phyloP scores from a whole-genome alignment of 2,113 vertebrate species.

The Austrofundulus limnaeus region DNA sequence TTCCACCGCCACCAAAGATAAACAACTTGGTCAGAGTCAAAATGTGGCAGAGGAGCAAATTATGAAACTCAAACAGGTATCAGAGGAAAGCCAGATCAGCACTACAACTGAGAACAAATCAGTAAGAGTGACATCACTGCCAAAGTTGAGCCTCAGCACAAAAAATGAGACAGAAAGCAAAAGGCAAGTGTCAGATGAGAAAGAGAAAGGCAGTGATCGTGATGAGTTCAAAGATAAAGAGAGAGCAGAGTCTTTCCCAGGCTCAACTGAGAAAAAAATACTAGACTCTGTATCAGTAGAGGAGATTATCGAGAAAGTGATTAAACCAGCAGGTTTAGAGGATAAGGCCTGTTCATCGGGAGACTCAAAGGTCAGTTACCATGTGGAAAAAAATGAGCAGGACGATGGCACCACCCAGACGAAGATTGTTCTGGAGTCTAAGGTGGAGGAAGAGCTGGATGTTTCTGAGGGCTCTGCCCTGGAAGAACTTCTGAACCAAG shows the following conservation, averaged over 20 bases:
- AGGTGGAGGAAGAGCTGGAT: constrained; percentile 83
- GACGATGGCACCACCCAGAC: constrained; percentile 84
- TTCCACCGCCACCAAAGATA: constrained; percentile 30
- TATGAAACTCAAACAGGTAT: constrained; percentile 58
- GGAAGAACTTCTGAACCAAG: constrained; percentile 78
- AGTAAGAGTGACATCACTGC: constrained; percentile 57
- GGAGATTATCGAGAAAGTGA: constrained; percentile 87
- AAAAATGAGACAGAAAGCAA: constrained; percentile 54
- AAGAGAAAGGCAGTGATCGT: constrained; percentile 39
- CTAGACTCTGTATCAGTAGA: constrained; percentile 74
- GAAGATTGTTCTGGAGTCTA: constrained; percentile 86
- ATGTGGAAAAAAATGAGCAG: constrained; percentile 81
- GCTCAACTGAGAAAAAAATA: constrained; percentile 57
- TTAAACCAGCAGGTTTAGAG: constrained; percentile 80
- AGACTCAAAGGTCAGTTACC: constrained; percentile 84
- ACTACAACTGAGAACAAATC: constrained; percentile 53
- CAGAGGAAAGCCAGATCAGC: constrained; percentile 37
- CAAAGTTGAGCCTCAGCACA: constrained; percentile 41
- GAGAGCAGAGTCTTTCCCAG: constrained; percentile 9
- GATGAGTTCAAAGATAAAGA: constrained; percentile 39
- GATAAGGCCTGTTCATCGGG: constrained; percentile 62
- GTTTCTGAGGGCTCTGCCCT: constrained; percentile 75
- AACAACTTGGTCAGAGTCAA: constrained; percentile 28
- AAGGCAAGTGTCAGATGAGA: constrained; percentile 51
- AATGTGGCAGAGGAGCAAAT: constrained; percentile 63